phyloP scores from a whole-genome alignment of 2,888 invertebrate species.

The Dastarcus helophoroides region DNA sequence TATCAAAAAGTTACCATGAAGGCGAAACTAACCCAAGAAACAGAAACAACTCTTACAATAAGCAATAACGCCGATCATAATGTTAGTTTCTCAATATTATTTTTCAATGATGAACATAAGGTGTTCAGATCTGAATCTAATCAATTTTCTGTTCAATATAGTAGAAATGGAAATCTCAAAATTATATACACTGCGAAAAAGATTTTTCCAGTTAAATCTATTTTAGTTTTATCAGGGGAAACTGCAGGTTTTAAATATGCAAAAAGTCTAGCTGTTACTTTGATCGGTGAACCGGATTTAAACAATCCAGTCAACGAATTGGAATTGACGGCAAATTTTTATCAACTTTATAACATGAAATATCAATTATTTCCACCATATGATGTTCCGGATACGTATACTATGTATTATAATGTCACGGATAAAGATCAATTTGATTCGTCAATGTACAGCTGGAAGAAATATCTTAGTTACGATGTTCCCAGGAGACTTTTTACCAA shows the following conservation, averaged over 20 bases:
- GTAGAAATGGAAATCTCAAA: conserved; percentile 13
- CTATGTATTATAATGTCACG: conserved; percentile 8
- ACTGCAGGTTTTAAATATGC: conserved; percentile 22
- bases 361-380: conserved; percentile 18
- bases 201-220: conserved; percentile 14
- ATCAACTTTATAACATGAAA: conserved; percentile 12
- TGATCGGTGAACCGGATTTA: conserved; percentile 24
- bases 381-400: conserved; percentile 10
- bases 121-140: conserved; percentile 17
- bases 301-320: conserved; percentile 15
- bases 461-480: no score
- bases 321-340: conserved; percentile 15
- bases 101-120: conserved; percentile 23
- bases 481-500: conserved; percentile 8
- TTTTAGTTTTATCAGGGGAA: conserved; percentile 27
- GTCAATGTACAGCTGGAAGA: conserved; percentile 7
- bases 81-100: conserved; percentile 22
- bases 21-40: conserved; percentile 39
- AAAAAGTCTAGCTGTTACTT: conserved; percentile 20
- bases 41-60: conserved; percentile 35
- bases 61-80: conserved; percentile 26
- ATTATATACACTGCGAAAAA: conserved; percentile 25
- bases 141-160: conserved; percentile 11
- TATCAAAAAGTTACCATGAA: conserved; percentile 38
- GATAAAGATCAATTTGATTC: conserved; percentile 1